Evolutionary conservation across 37 sponge, comb jelly and placozoan species (phyloP).

Genomic region (Eunapius fragilis): DNA sequence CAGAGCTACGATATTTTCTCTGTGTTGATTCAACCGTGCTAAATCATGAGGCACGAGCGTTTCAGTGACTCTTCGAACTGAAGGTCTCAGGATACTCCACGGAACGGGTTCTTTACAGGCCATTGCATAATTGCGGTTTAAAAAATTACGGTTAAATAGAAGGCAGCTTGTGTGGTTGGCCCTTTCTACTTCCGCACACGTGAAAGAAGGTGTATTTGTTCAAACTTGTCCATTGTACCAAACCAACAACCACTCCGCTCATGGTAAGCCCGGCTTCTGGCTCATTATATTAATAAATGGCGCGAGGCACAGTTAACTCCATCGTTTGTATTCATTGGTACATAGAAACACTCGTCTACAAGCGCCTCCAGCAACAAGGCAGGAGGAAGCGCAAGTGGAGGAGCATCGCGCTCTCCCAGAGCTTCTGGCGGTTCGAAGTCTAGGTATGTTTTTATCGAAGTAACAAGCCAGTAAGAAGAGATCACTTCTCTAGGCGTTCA

Average conservation of each 20-base stretch:
- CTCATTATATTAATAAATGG: background rate
- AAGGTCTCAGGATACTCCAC: slow-evolving; percentile 34
- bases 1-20: slow-evolving; percentile 36
- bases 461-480: background rate
- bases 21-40: slow-evolving; percentile 52
- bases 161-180: background rate
- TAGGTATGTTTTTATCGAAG: background rate
- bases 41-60: slow-evolving; percentile 62
- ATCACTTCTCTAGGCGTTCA: slow-evolving; percentile 33
- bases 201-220: background rate
- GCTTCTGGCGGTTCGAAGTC: slow-evolving; percentile 3
- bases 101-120: slow-evolving; percentile 9
- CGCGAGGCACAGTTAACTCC: background rate
- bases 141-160: background rate
- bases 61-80: slow-evolving; percentile 16
- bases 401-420: slow-evolving; percentile 6
- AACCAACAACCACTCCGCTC: background rate
- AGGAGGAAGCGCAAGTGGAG: slow-evolving; percentile 2
- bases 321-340: background rate
- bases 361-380: background rate
- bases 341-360: background rate
- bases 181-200: background rate
- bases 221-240: background rate
- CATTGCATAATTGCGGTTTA: background rate
- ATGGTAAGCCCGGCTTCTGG: background rate